phyloP scores from a whole-genome alignment of 2,888 invertebrate species.

The Lacanobia wlatinum region DNA sequence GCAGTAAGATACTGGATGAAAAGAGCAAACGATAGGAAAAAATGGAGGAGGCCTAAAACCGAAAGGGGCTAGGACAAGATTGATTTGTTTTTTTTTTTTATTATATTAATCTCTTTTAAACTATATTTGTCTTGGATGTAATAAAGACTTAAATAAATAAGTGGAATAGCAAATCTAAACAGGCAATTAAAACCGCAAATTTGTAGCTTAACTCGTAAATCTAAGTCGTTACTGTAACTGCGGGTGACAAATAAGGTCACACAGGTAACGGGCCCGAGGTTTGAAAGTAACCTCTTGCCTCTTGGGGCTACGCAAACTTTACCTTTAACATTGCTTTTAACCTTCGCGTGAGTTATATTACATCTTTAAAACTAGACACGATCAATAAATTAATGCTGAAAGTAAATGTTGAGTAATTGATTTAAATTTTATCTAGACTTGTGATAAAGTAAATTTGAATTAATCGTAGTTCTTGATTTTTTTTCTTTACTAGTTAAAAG shows the following conservation, averaged over 20 bases:
- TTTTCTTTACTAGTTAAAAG: neutral
- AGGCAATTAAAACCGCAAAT: slow-evolving; percentile 67
- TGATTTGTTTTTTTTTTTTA: no score
- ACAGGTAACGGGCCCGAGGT: slow-evolving; percentile 62
- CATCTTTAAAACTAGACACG: slow-evolving; percentile 32
- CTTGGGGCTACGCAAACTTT: slow-evolving; percentile 50
- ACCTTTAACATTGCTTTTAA: slow-evolving; percentile 52
- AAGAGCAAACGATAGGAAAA: no score
- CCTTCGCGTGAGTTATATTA: slow-evolving; percentile 54
- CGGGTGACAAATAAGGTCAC: slow-evolving; percentile 72
- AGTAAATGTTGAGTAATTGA: slow-evolving; percentile 9
- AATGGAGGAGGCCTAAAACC: no score
- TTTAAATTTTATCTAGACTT: neutral
- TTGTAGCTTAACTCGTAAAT: slow-evolving; percentile 53
- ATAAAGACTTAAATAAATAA: neutral
- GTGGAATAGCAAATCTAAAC: slow-evolving; percentile 58
- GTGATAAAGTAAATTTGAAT: neutral
- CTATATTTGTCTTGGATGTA: no score
- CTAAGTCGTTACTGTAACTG: slow-evolving; percentile 49
- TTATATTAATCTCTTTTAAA: no score
- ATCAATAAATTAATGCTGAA: slow-evolving; percentile 36
- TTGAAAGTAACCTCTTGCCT: slow-evolving; percentile 54
- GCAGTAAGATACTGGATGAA: no score
- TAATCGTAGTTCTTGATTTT: neutral
- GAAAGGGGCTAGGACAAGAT: no score